Conservation (phyloP, 2,888 invertebrate genomes). For the Lysandra coridon region DNA sequence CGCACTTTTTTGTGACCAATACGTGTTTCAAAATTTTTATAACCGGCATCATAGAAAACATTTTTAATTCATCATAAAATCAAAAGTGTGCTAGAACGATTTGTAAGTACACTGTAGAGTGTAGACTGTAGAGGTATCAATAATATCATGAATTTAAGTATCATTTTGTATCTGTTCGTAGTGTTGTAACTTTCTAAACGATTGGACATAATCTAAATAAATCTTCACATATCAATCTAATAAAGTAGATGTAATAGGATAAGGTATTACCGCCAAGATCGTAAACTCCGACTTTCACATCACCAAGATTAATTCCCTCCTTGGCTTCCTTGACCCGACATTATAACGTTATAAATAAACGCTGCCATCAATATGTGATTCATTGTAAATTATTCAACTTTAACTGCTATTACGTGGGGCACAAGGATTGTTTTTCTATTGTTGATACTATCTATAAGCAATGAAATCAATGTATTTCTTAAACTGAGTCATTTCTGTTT, state of each 20-base stretch:
- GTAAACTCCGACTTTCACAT: conserved; percentile 10
- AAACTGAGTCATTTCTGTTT: conserved; percentile 6
- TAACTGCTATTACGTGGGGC: background rate
- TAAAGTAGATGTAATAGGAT: background rate
- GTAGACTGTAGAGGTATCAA: no score
- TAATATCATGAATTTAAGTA: no score
- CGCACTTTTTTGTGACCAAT: no score
- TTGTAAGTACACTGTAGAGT: no score
- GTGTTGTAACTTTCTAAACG: background rate
- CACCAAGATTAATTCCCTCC: background rate
- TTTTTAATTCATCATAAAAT: no score
- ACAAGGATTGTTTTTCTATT: background rate
- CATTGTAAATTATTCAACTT: background rate
- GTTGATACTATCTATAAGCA: background rate
- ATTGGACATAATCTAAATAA: background rate
- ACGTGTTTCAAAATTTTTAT: no score
- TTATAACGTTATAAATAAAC: conserved; percentile 18
- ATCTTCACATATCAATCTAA: background rate
- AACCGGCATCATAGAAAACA: no score
- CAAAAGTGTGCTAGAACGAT: no score
- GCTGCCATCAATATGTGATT: background rate
- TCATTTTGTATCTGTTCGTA: no score
- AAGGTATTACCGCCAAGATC: background rate
- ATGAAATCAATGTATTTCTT: conserved; percentile 15
- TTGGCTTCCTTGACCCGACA: conserved; percentile 8